Base-by-base conservation (phyloP, 2,888 invertebrate species). In the Argynnis bischoffii region DNA sequence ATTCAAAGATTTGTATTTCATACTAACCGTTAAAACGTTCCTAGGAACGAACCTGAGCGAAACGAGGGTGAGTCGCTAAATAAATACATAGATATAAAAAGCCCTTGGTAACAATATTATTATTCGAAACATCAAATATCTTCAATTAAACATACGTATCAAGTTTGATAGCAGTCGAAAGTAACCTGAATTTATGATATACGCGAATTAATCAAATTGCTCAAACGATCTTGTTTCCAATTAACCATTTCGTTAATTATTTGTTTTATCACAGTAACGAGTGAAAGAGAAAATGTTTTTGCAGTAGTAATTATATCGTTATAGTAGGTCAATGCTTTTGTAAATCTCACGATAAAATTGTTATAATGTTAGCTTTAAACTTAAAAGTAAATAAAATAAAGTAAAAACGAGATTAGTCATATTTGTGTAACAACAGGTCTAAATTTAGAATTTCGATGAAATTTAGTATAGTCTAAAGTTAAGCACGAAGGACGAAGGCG, bases 211-310 rank as follows among this genome's bases (percentile, higher is more conserved):
- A 56, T 63, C 67, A 61, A 63, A 67, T 71, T 69, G 54, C 55
- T 69, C 66, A 50, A 60, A 70, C 67, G 60, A 66, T 66, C 64
- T 63, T 63, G 61, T 69, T 66, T 68, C 66, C 63, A 64, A 71
- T 72, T 70, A 63, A 66, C 63, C 54, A 67, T 60, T 41, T 61
- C 64, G 72, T 70, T 70, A 70, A 69, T 72, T 66, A 66, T 66
- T 68, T 70, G 63, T 53, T 70, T 66, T 66, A 63, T 53, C 63
- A 46, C 55, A 59, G 35, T 55, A 60, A 51, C 46, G 61, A 64
- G n/a, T 46, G 46, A 63, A 59, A 48, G 51, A 13, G 48, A 51
- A 64, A 51, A 66, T 63, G 31, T 41, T 66, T 48, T 35, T 15
- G 47, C 31, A 14, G 31, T 47, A 54, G 16, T 48, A 14, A 54